These are phyloP conservation scores for Ecliptopera silaceata DNA, from an alignment of 2,888 invertebrate species.

Conservation along the genomic window DNA sequence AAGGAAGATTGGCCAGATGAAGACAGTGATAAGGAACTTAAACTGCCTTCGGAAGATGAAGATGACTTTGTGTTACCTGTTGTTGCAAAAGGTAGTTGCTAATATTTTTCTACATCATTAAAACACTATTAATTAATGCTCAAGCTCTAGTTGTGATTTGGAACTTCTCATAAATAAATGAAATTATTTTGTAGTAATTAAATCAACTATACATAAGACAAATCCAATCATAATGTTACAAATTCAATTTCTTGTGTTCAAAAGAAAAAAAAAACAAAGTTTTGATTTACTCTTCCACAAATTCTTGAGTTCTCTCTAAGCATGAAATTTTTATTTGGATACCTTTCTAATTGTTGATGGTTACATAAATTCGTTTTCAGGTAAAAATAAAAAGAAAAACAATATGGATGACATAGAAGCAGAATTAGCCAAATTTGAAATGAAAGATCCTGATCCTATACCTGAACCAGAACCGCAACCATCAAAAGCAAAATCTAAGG, in stretches of 20 bases:
- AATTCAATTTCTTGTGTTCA: too few relatives aligned
- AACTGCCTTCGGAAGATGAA: slow-evolving; percentile 63
- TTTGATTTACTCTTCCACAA: not conserved
- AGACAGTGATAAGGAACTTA: slow-evolving; percentile 72
- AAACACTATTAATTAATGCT: too few relatives aligned
- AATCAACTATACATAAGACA: too few relatives aligned
- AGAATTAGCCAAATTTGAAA: slow-evolving; percentile 73
- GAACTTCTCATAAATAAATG: too few relatives aligned
- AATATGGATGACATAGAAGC: slow-evolving; percentile 75
- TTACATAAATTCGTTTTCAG: slow-evolving; percentile 40
- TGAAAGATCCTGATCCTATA: slow-evolving; percentile 63
- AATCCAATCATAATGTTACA: too few relatives aligned
- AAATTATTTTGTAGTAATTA: too few relatives aligned
- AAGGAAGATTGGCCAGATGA: slow-evolving; percentile 65
- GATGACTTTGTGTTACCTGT: slow-evolving; percentile 64
- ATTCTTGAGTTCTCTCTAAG: too few relatives aligned
- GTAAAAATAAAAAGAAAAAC: slow-evolving; percentile 70
- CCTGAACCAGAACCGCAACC: slow-evolving; percentile 42
- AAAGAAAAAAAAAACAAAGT: too few relatives aligned
- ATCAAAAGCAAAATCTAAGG: slow-evolving; percentile 46
- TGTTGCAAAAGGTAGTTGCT: slow-evolving; percentile 64
- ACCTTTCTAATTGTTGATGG: too few relatives aligned
- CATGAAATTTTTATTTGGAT: too few relatives aligned
- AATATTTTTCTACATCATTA: not conserved
- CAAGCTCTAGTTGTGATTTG: too few relatives aligned